Percentiles rank a stretch among this genome's conserved stretches.
Evolutionary conservation across 1,140 invertebrate species (phyloP).

Genomic region (Hycleus phaleratus): DNA sequence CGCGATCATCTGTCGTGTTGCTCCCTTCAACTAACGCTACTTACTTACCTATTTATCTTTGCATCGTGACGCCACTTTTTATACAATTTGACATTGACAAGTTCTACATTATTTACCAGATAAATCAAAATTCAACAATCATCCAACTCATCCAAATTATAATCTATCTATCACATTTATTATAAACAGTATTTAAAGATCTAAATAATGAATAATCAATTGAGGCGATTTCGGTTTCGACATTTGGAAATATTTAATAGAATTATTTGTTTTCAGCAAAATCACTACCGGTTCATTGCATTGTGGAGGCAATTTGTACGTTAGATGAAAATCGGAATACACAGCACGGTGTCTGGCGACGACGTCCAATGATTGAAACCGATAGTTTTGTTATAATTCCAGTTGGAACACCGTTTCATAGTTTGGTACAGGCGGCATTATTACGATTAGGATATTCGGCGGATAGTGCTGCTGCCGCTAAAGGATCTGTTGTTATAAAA

Average conservation of each 20-base stretch:
- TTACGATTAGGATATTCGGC: constrained; percentile 70
- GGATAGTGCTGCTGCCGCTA: constrained; percentile 65
- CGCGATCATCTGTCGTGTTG: constrained; percentile 22
- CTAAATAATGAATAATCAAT: not conserved
- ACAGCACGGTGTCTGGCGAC: constrained; percentile 47
- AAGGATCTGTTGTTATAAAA: constrained; percentile 82
- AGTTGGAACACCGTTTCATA: constrained; percentile 76
- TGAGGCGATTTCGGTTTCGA: too few relatives aligned
- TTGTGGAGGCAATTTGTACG: constrained; percentile 73
- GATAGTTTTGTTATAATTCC: constrained; percentile 92
- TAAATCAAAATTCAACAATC: constrained; percentile 2
- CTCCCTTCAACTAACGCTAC: constrained; percentile 7
- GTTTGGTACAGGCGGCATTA: constrained; percentile 70
- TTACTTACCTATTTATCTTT: constrained; percentile 20
- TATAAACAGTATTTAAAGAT: not conserved
- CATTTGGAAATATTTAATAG: not conserved
- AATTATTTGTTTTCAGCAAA: constrained; percentile 58
- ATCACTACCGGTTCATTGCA: constrained; percentile 85
- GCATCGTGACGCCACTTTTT: constrained; percentile 16
- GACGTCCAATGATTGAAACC: constrained; percentile 67
- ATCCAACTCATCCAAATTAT: not conserved
- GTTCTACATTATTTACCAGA: constrained; percentile 19
- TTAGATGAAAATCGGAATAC: constrained; percentile 53
- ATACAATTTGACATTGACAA: constrained; percentile 11
- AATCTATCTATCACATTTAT: not conserved